Evolutionary conservation across 2,888 invertebrate species (phyloP), one percentile per base, ranked within the genome.

Genomic region (Carcina quercana): DNA sequence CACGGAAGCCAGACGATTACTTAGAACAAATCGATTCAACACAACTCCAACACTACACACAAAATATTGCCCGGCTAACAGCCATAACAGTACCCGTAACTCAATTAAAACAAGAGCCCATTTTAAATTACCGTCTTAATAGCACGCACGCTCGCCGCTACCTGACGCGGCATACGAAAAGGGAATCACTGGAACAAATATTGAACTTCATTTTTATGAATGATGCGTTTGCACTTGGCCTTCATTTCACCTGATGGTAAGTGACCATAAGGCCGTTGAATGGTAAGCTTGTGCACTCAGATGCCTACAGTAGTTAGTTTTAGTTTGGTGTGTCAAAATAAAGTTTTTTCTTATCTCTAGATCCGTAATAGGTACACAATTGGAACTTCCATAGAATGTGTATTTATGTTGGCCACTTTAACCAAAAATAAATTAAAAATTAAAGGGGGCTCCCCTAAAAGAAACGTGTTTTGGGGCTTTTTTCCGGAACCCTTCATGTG

Each of bases 91-190:
- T 56, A 53, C 43, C 56, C 68, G 57, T 76, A 80, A 79, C 80
- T 76, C 71, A 76, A 80, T 80, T 79, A 76, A 75, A 80, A 75
- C 66, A 64, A 72, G 66, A 59, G 56, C 53, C 51, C 51, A 55
- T 67, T 74, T 71, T 68, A 66, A 73, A 71, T 70, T 64, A 65
- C 59, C 60, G 53, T 63, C 59, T 67, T 71, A 73, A 72, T 71
- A 74, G 72, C 67, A 62, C 60, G 60, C 65, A 56, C 50, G 50
- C 63, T 38, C 51, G 54, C 53, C 54, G 71, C 73, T 75, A 73
- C 73, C 68, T 69, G 63, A 21, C 6, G 13, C 15, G 15, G 37
- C 37, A 34, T 39, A 35, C 31, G 36, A 37, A 44, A 10, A 24
- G 6, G 24, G 5, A 24, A 11, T 7, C 29, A 13, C 30, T 30